Percentiles rank a stretch among this genome's conserved stretches.
Evolutionary conservation across 2,888 invertebrate genomes (phyloP).

Genomic region (Nebria brevicollis): DNA sequence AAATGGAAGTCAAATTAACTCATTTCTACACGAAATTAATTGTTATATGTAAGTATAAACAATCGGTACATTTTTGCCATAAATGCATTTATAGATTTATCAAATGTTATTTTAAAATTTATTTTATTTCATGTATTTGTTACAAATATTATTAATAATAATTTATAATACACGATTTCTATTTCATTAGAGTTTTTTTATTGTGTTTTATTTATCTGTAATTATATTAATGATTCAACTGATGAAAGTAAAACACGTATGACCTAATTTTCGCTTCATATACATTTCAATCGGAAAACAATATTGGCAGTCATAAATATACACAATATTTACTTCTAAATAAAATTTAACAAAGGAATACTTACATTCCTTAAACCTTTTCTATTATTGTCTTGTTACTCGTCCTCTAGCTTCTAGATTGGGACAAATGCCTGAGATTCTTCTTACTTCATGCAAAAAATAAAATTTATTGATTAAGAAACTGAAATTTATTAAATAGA

Average conservation of each 20-base stretch:
- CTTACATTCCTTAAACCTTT: not conserved
- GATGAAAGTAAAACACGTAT: not conserved
- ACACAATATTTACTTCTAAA: not conserved
- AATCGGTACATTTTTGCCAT: not conserved
- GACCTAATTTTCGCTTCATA: not conserved
- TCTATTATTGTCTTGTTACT: not conserved
- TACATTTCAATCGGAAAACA: not conserved
- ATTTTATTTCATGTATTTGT: not conserved
- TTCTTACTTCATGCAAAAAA: not conserved
- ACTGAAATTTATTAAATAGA: no score
- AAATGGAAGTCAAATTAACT: not conserved
- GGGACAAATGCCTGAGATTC: not conserved
- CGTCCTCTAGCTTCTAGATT: no score
- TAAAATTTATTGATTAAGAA: not conserved
- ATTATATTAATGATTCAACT: not conserved
- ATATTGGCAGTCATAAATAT: not conserved
- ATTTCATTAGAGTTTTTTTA: no score
- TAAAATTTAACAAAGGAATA: not conserved
- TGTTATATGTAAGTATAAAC: not conserved
- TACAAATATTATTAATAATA: not conserved
- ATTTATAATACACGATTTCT: not conserved
- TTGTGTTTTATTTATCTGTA: not conserved
- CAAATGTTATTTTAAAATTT: not conserved
- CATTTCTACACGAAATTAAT: not conserved
- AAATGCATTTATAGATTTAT: not conserved